phyloP scores from a whole-genome alignment of 1,140 invertebrate genomes.

The Piezodorus guildinii region DNA sequence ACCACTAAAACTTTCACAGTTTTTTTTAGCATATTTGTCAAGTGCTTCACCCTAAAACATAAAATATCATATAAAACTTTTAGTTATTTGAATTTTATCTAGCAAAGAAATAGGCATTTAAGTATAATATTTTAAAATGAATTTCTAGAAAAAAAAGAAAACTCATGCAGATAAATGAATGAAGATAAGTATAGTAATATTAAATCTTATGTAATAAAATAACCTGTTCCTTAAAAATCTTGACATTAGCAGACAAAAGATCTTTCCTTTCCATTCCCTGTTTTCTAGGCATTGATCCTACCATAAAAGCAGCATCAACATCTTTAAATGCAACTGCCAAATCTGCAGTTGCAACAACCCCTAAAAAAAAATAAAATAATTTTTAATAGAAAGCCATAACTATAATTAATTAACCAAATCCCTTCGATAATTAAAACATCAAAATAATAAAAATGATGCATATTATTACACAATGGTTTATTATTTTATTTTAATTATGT shows the following conservation, averaged over 20 bases:
- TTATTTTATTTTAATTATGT: no score
- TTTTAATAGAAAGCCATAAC: no score
- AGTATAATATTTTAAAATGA: background rate
- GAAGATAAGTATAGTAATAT: background rate
- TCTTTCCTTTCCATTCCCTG: constrained; percentile 99
- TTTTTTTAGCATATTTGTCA: constrained; percentile 85
- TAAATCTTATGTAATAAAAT: background rate
- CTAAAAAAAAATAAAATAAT: constrained; percentile 32
- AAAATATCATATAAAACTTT: background rate
- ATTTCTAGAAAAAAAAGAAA: background rate
- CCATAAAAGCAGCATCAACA: constrained; percentile 94
- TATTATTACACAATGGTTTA: no score
- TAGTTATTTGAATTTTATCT: background rate
- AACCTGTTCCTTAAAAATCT: constrained; percentile 88
- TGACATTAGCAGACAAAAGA: constrained; percentile 87
- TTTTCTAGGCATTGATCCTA: constrained; percentile 95
- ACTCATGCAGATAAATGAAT: background rate
- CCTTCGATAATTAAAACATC: no score
- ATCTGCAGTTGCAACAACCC: constrained; percentile 77
- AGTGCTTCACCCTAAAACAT: constrained; percentile 65
- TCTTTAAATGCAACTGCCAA: constrained; percentile 86
- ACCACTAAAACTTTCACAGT: constrained; percentile 94
- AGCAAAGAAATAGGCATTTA: background rate
- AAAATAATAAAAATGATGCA: no score
- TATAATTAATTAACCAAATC: no score